Base-by-base conservation (phyloP, 2,797 vertebrate species). In the Dallia pectoralis region DNA sequence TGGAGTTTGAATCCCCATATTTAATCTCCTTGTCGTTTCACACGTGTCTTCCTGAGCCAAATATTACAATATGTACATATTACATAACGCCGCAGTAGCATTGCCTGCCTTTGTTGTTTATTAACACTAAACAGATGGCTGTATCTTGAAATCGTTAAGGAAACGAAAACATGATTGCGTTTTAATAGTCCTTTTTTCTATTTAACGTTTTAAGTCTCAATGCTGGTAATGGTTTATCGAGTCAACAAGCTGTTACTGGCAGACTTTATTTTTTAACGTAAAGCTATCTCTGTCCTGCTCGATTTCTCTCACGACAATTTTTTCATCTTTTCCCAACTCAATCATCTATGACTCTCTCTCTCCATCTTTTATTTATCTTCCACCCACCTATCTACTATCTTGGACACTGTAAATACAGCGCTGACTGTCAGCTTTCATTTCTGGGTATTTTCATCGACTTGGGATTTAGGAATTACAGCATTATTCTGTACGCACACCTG, bases 41-140 rank as follows among this genome's bases (percentile, higher is more conserved):
- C 9, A 53, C 49, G 25, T 51, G 19, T 59, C 22, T 33, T 33
- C 30, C 14, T 30, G 19, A 30, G 29, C 12, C 62, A 16, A 25
- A 15, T 33, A 32, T 66, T 66, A 32, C 33, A 19, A 18, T 44
- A 11, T 67, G 66, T 48, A 48, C 16, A 25, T 68, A 16, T 18
- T 68, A 2, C 16, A 14, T 29, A 47, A 15, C 16, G 15, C 4
- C 6, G 30, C 48, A 53, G 30, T 29, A 53, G 47, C 8, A 12
- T 18, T 22, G 14, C 48, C 22, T 69, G 48, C 30, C 16, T 3
- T 32, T 18, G 40, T 16, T 49, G 16, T 49, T 69, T 69, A 29
- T 33, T 53, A 53, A 53, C 48, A 33, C 5, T 29, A 69, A 69
- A 33, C 48, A 53, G 68, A 69, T 69, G 47, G 27, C 48, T 53